These are phyloP conservation scores for Porites rus DNA, from an alignment of 92 coral and sea anemone species.

Conservation along the genomic window DNA sequence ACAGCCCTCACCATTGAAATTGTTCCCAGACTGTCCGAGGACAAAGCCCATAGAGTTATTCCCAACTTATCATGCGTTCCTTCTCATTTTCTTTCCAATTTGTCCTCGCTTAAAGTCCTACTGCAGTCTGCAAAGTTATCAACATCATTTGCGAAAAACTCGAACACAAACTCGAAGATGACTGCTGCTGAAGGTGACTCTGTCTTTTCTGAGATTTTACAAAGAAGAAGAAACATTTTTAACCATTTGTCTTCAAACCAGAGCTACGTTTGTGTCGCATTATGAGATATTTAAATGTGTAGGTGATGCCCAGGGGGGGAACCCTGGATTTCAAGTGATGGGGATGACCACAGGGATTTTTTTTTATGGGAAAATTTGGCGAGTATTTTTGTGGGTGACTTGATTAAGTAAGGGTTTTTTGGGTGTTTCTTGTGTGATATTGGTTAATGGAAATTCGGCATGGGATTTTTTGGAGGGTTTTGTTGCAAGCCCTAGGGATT, in stretches of 20 bases:
- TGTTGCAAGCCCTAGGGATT: no score
- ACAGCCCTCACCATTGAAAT: neutral
- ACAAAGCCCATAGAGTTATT: neutral
- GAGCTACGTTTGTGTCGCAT: conserved; percentile 21
- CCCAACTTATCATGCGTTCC: neutral
- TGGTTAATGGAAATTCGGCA: no score
- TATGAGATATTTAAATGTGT: neutral
- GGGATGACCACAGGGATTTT: no score
- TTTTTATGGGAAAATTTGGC: no score
- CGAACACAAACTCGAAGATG: no score
- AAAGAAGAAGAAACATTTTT: neutral
- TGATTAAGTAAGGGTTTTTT: no score
- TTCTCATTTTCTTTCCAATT: neutral
- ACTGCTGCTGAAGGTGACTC: neutral
- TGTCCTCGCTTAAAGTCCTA: neutral
- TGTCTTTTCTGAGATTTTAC: conserved; percentile 7
- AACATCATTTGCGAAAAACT: neutral
- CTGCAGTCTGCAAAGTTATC: neutral
- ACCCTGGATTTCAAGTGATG: no score
- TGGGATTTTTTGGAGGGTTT: no score
- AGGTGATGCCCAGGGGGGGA: neutral
- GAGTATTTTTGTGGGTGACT: no score
- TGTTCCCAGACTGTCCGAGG: neutral
- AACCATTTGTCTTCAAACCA: conserved; percentile 3
- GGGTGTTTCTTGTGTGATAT: no score